A percentile compares a stretch with the other conserved stretches of the same genome.
Conservation (phyloP, 2,888 invertebrate species). For the Desoria tigrina region DNA sequence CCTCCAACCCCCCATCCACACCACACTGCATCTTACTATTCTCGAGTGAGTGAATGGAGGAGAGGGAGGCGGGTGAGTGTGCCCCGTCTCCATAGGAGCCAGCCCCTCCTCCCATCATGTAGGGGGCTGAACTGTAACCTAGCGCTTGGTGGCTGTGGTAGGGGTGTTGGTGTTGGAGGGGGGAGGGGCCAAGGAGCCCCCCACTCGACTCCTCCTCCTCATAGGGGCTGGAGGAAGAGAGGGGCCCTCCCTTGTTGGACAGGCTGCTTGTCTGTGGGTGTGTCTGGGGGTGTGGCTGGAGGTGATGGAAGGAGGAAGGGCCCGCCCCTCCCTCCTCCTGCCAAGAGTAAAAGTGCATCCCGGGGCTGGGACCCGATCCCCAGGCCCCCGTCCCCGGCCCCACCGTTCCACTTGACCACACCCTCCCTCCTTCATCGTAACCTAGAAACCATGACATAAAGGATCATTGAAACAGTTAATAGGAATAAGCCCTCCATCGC, state of each 20-base stretch:
- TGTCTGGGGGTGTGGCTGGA: slow-evolving; percentile 29
- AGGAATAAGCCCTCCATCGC: too few relatives aligned
- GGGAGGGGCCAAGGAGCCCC: slow-evolving; percentile 18
- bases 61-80: slow-evolving; percentile 6
- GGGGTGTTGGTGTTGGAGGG: slow-evolving; percentile 18
- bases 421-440: slow-evolving; percentile 36
- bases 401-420: slow-evolving; percentile 45
- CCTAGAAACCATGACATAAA: too few relatives aligned
- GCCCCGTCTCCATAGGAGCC: not conserved
- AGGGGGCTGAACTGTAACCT: not conserved
- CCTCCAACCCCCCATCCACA: too few relatives aligned
- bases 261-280: slow-evolving; percentile 28
- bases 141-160: slow-evolving; percentile 17
- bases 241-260: slow-evolving; percentile 11
- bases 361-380: slow-evolving; percentile 39
- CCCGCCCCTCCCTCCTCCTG: slow-evolving; percentile 46
- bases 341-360: slow-evolving; percentile 48
- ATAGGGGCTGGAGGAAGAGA: slow-evolving; percentile 6
- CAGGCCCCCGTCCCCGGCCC: slow-evolving; percentile 41
- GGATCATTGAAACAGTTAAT: not conserved
- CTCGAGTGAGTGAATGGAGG: slow-evolving; percentile 6
- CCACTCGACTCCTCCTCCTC: slow-evolving; percentile 18
- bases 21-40: too few relatives aligned
- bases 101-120: not conserved
- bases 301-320: slow-evolving; percentile 21